These are phyloP conservation scores for Lithophane leautieri DNA, from an alignment of 2,888 invertebrate genomes.

Conservation along the genomic window DNA sequence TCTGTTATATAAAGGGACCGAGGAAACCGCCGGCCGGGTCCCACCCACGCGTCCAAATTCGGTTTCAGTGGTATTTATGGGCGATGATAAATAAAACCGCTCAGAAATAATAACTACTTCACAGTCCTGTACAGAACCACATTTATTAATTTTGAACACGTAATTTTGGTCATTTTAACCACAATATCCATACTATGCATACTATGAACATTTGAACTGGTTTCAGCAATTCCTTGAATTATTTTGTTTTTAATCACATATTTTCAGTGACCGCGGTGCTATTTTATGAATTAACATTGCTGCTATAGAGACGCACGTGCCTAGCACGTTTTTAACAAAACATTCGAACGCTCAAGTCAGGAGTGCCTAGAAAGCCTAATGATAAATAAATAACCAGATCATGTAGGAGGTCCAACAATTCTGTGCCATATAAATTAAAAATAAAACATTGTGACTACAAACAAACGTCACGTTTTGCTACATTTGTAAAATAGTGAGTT, in stretches of 20 bases:
- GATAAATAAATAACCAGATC: conserved; percentile 40
- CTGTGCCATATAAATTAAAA: conserved; percentile 56
- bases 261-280: conserved; percentile 8
- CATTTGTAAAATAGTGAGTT: conserved; percentile 68
- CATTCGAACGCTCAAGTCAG: conserved; percentile 8
- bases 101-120: conserved; percentile 61
- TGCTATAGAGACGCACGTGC: not conserved
- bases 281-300: not conserved
- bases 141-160: conserved; percentile 55
- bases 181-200: conserved; percentile 7
- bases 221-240: conserved; percentile 18
- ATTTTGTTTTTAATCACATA: conserved; percentile 10
- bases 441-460: conserved; percentile 57
- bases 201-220: conserved; percentile 17
- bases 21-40: conserved; percentile 55
- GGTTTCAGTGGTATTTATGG: conserved; percentile 59
- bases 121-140: conserved; percentile 32
- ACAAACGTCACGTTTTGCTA: conserved; percentile 67
- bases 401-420: conserved; percentile 41
- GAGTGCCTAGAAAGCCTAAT: conserved; percentile 10
- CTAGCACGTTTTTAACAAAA: conserved; percentile 7
- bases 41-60: conserved; percentile 59
- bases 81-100: conserved; percentile 62
- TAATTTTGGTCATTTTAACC: conserved; percentile 38
- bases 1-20: conserved; percentile 63